phyloP scores from a whole-genome alignment of 2,113 vertebrate genomes.

The Epinephelus moara region DNA sequence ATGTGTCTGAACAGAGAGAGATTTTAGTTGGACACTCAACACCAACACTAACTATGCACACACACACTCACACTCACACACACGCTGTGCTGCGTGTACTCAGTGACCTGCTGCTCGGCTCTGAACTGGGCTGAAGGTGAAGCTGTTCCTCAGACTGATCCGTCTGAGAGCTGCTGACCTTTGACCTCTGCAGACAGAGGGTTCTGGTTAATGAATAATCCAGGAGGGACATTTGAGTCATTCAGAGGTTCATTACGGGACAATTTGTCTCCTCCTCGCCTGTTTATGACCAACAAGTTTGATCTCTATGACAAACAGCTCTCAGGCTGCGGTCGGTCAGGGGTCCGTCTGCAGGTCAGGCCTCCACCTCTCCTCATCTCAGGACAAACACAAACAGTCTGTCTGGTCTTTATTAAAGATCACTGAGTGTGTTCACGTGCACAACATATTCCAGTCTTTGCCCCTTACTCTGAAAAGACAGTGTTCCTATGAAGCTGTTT shows the following conservation, averaged over 20 bases:
- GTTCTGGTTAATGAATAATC: conserved; percentile 30
- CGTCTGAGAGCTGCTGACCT: conserved; percentile 22
- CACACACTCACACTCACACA: neutral
- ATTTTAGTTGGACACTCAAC: too few species aligned
- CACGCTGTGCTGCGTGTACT: neutral
- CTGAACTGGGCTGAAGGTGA: conserved; percentile 33
- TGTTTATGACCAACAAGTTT: conserved; percentile 1
- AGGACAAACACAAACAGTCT: too few species aligned
- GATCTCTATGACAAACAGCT: neutral
- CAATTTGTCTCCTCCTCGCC: neutral
- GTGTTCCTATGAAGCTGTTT: too few species aligned
- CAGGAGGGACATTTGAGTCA: neutral
- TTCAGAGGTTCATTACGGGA: neutral
- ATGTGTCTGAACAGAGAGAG: too few species aligned
- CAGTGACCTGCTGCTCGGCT: conserved; percentile 4
- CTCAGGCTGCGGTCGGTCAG: too few species aligned
- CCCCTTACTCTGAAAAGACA: too few species aligned
- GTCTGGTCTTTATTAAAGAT: too few species aligned
- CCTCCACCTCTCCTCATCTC: too few species aligned
- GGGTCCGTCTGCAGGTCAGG: too few species aligned
- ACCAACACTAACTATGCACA: neutral
- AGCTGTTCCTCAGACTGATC: neutral
- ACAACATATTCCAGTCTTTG: too few species aligned
- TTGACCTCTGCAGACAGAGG: conserved; percentile 26
- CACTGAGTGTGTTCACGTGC: too few species aligned